These are phyloP conservation scores for Corbicula japonica DNA, from an alignment of 2,888 invertebrate species.

Conservation along the genomic window DNA sequence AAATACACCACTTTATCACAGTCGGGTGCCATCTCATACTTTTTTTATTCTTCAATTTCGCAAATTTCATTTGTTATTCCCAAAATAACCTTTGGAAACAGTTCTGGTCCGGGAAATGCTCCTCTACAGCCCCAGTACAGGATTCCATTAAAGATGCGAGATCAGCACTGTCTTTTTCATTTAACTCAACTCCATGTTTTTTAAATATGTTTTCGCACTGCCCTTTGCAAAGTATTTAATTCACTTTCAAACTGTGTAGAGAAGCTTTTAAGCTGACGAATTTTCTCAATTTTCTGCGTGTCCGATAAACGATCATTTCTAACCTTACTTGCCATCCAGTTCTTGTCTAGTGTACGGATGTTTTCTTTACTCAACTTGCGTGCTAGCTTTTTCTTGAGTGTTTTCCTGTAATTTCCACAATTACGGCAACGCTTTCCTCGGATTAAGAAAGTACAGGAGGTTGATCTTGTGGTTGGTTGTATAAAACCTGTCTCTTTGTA, in stretches of 20 bases:
- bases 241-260: neutral
- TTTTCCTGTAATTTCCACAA: too few relatives aligned
- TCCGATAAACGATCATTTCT: neutral
- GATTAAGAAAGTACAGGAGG: too few relatives aligned
- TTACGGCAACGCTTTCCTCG: too few relatives aligned
- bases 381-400: too few relatives aligned
- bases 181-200: neutral
- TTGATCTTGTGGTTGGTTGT: too few relatives aligned
- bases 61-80: neutral
- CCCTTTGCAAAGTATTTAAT: neutral
- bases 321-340: neutral
- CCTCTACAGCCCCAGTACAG: neutral
- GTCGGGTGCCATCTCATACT: constrained; percentile 14
- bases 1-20: constrained; percentile 18
- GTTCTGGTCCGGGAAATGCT: neutral
- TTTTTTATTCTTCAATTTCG: neutral
- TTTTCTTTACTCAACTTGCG: too few relatives aligned
- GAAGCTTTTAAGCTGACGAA: neutral
- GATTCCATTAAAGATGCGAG: neutral
- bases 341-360: neutral
- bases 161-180: neutral
- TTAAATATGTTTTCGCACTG: neutral
- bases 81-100: constrained; percentile 8
- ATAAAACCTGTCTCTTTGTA: too few relatives aligned
- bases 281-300: neutral